Evolutionary conservation across 2,888 invertebrate genomes (phyloP).

Genomic region (Sylvicola cinctus): DNA sequence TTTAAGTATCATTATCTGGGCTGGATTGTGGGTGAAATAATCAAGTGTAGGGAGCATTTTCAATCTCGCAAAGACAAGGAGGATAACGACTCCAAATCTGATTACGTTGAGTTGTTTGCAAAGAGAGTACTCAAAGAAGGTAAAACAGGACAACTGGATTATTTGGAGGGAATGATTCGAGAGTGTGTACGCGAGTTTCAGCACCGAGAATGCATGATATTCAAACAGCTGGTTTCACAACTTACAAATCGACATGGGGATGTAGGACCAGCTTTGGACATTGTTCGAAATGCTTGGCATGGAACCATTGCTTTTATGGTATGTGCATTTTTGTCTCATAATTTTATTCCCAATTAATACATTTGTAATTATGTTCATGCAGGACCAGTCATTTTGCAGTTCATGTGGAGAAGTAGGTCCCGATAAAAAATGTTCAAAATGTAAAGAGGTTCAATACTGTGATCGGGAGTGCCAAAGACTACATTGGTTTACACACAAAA

Average conservation of each 20-base stretch:
- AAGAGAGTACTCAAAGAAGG: constrained; percentile 57
- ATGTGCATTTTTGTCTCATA: constrained; percentile 10
- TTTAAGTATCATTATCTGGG: constrained; percentile 74
- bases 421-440: constrained; percentile 83
- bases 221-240: constrained; percentile 59
- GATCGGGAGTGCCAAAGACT: constrained; percentile 83
- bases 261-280: constrained; percentile 34
- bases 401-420: constrained; percentile 81
- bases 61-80: constrained; percentile 27
- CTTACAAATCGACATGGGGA: constrained; percentile 49
- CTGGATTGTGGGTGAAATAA: constrained; percentile 49
- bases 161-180: constrained; percentile 53
- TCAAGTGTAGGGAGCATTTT: constrained; percentile 46
- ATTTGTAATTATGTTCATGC: constrained; percentile 1
- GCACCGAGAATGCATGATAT: constrained; percentile 71
- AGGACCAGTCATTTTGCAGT: constrained; percentile 46
- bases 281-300: constrained; percentile 65
- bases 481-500: constrained; percentile 84
- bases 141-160: constrained; percentile 43
- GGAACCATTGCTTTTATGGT: constrained; percentile 64
- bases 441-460: constrained; percentile 86
- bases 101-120: constrained; percentile 52
- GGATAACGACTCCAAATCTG: constrained; percentile 34
- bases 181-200: constrained; percentile 81
- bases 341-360: background rate